Evolutionary conservation across 2,888 invertebrate genomes (phyloP).

Genomic region (Drosophila paramelanica): DNA sequence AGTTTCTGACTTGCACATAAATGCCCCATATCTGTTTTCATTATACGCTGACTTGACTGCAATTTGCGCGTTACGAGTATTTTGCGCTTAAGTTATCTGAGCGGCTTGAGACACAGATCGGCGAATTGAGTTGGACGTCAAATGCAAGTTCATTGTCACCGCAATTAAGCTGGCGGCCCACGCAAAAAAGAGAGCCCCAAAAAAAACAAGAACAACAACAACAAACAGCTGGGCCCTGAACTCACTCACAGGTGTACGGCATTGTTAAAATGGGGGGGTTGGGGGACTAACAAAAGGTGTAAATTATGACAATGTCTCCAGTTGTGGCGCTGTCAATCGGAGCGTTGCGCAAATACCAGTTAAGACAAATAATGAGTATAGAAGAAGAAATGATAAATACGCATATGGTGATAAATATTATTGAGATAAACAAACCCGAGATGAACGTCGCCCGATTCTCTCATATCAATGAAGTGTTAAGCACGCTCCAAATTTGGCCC

Average conservation of each 20-base stretch:
- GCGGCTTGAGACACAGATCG: slow-evolving; percentile 40
- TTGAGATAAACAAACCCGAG: slow-evolving; percentile 54
- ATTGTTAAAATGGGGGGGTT: slow-evolving; percentile 18
- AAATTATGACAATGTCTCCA: slow-evolving; percentile 43
- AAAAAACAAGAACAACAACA: slow-evolving; percentile 14
- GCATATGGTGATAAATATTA: slow-evolving; percentile 47
- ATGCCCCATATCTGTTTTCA: slow-evolving; percentile 54
- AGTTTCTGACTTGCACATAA: slow-evolving; percentile 29
- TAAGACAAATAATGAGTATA: slow-evolving; percentile 21
- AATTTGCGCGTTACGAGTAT: slow-evolving; percentile 40
- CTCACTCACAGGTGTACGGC: slow-evolving; percentile 49
- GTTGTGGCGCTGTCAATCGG: slow-evolving; percentile 53
- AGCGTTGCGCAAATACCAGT: slow-evolving; percentile 57
- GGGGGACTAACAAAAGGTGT: slow-evolving; percentile 45
- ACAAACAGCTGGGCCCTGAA: slow-evolving; percentile 56
- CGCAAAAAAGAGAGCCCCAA: slow-evolving; percentile 11
- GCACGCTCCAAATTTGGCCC: slow-evolving; percentile 58
- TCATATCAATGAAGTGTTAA: slow-evolving; percentile 42
- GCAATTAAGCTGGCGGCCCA: slow-evolving; percentile 36
- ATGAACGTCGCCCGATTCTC: slow-evolving; percentile 21
- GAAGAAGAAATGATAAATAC: neutral
- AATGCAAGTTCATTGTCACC: slow-evolving; percentile 71
- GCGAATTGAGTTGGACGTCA: slow-evolving; percentile 15
- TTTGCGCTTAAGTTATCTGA: slow-evolving; percentile 36
- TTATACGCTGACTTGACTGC: slow-evolving; percentile 36